Base-by-base conservation (phyloP, 1,140 invertebrate genomes). In the Panulirus ornatus region DNA sequence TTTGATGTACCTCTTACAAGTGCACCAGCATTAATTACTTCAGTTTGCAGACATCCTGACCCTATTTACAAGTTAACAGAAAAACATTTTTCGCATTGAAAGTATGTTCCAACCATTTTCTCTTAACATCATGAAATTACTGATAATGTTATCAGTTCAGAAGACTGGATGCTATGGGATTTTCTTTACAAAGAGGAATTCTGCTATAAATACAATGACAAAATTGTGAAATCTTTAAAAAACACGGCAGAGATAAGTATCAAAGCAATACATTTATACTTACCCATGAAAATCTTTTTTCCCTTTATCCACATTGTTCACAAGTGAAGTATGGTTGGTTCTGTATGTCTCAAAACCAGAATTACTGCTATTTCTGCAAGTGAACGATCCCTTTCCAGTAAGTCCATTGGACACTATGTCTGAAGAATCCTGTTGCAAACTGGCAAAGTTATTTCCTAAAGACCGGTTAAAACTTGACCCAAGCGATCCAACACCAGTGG, bases 201-300 rank as follows among this genome's bases (percentile, higher is more conserved):
- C 44, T 6, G 44, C 44, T 47, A 6, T 47, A 47, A 47, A 14
- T 14, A 47, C 44, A 5, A 54, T 16, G 51, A 8, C 5, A 54
- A 8, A 54, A 9, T 54, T 14, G 2, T 54, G 51, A 54, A 8
- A 6, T 8, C 51, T 54, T 54, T 22, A 19, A 54, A 22, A 16
- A 54, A 22, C 8, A 6, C 14, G 44, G 5, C 44, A 47, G 14
- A 47, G 44, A 47, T 6, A 6, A 14, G 5, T 47, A 14, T 47
- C n/a, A n/a, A n/a, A 66, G 22, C 9, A 14, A 66, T 75, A 51
- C 70, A 81, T 58, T 81, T 19, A 58, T 1, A 44, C 78, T 36
- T 19, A 81, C 78, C 30, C 36, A 54, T 81, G 47, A 54, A 54
- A 81, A 54, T 58, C 58, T 54, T 81, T 81, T 44, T 38, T 81